Percentiles rank a stretch among this genome's conserved stretches.
These are phyloP conservation scores for Bambusicola thoracicus DNA, from an alignment of 2,113 vertebrate genomes.

Conservation along the genomic window DNA sequence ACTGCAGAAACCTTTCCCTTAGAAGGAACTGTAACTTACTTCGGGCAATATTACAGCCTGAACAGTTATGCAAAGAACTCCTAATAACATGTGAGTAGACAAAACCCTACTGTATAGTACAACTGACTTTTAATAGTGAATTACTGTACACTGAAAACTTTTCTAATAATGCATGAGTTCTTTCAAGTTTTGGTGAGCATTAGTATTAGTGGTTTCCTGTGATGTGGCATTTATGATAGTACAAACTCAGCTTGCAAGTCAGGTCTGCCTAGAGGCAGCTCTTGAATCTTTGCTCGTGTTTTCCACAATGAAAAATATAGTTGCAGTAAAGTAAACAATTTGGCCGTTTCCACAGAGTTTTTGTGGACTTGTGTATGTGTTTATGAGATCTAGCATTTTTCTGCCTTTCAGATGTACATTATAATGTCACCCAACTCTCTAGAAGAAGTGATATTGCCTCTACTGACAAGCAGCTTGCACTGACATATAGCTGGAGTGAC, in stretches of 20 bases:
- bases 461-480: neutral
- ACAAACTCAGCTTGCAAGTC: constrained; percentile 62
- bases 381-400: neutral
- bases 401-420: neutral
- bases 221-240: constrained; percentile 60
- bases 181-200: constrained; percentile 64
- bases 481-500: neutral
- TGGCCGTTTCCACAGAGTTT: constrained; percentile 24
- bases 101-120: neutral
- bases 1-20: constrained; percentile 2
- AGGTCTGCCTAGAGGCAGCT: constrained; percentile 58
- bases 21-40: neutral
- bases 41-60: neutral
- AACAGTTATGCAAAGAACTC: constrained; percentile 28
- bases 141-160: constrained; percentile 40
- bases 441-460: neutral
- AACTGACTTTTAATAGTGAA: constrained; percentile 17
- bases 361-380: neutral
- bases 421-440: neutral
- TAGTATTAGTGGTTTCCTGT: constrained; percentile 66
- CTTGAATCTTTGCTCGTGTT: constrained; percentile 59
- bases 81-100: neutral
- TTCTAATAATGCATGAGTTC: constrained; percentile 46
- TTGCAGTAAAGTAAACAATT: constrained; percentile 49
- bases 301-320: constrained; percentile 51